A percentile compares a stretch with the other conserved stretches of the same genome.
These are phyloP conservation scores for Margarornis squamiger DNA, from an alignment of 2,797 vertebrate species.

Conservation along the genomic window DNA sequence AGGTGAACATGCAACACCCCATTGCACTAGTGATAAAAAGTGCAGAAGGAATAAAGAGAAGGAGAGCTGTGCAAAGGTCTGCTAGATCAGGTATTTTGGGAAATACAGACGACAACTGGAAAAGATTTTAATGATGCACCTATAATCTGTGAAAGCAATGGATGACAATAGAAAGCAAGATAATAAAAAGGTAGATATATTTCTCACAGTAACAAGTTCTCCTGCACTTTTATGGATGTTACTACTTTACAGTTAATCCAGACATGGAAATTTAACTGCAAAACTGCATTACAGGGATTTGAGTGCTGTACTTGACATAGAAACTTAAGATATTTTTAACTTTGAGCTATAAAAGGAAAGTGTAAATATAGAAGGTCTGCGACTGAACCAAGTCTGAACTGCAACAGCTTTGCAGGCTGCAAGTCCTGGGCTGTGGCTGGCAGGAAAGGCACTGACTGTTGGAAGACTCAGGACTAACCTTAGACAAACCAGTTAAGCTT, in stretches of 20 bases:
- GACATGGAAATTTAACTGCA: not conserved
- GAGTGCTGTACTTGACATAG: constrained; percentile 6
- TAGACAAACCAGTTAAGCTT: not conserved
- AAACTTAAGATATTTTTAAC: constrained; percentile 53
- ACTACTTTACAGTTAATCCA: constrained; percentile 18
- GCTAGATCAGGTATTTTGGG: not conserved
- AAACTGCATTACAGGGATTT: not conserved
- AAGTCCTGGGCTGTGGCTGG: not conserved
- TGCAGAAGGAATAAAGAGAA: not conserved
- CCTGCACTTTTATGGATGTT: not conserved
- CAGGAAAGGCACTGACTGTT: not conserved
- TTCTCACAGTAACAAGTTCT: not conserved
- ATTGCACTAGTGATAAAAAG: not conserved
- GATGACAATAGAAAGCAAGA: not conserved
- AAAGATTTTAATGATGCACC: not conserved
- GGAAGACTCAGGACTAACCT: not conserved
- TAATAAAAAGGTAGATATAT: constrained; percentile 2
- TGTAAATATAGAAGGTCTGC: constrained; percentile 37
- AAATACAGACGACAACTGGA: not conserved
- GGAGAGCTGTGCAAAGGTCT: not conserved
- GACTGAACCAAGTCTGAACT: constrained; percentile 13
- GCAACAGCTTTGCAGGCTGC: not conserved
- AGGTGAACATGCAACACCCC: not conserved
- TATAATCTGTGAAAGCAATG: not conserved
- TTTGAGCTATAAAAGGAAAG: constrained; percentile 48